Percentiles rank a stretch among this genome's conserved stretches.
phyloP scores from a whole-genome alignment of 2,113 vertebrate species.

The Gasterosteus nipponicus region DNA sequence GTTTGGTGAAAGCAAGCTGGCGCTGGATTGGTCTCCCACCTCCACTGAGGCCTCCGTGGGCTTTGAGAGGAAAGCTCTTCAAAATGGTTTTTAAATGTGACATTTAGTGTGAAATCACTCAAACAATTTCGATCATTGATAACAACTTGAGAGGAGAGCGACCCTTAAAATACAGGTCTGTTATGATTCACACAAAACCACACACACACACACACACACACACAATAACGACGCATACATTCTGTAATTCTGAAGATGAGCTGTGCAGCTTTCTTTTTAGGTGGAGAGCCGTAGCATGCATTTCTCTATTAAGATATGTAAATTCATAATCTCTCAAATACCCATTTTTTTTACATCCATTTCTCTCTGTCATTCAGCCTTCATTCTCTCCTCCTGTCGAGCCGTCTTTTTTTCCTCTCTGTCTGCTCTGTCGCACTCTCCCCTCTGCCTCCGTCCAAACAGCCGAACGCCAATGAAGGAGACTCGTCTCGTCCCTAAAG shows the following conservation, averaged over 20 bases:
- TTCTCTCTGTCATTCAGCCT: constrained; percentile 58
- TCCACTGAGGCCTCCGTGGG: constrained; percentile 13
- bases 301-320: constrained; percentile 75
- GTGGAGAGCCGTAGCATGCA: constrained; percentile 40
- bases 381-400: constrained; percentile 25
- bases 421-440: constrained; percentile 29
- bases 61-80: constrained; percentile 59
- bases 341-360: constrained; percentile 68
- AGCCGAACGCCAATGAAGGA: constrained; percentile 36
- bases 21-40: constrained; percentile 19
- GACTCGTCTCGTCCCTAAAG: constrained; percentile 56
- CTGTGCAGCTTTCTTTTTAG: constrained; percentile 25
- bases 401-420: not conserved
- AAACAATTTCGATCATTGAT: constrained; percentile 42
- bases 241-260: constrained; percentile 49
- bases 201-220: constrained; percentile 1
- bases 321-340: constrained; percentile 74
- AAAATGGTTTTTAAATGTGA: constrained; percentile 32
- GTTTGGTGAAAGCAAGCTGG: constrained; percentile 48
- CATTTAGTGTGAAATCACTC: constrained; percentile 56
- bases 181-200: constrained; percentile 3
- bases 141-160: constrained; percentile 39
- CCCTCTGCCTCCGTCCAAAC: constrained; percentile 32
- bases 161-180: constrained; percentile 34
- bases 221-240: constrained; percentile 22